Evolutionary conservation across 2,888 invertebrate genomes (phyloP).

Genomic region (Stenodera caucasica): DNA sequence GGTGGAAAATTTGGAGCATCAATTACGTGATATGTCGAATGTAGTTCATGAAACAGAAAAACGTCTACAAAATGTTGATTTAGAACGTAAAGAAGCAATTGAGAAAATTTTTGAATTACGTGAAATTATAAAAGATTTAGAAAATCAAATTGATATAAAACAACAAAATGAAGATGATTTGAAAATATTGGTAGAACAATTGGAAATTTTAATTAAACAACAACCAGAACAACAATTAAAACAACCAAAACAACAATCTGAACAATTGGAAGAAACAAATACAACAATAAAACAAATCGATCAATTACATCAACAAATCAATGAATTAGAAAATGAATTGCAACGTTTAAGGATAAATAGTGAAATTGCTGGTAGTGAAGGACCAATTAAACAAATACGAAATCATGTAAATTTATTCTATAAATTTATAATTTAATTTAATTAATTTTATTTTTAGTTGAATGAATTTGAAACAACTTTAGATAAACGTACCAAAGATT

Average conservation of each 20-base stretch:
- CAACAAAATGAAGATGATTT: slow-evolving; percentile 64
- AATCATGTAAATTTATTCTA: slow-evolving; percentile 51
- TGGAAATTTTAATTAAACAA: slow-evolving; percentile 55
- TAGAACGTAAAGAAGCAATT: slow-evolving; percentile 72
- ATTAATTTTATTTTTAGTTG: slow-evolving; percentile 52
- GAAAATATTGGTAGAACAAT: slow-evolving; percentile 58
- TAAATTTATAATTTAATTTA: slow-evolving; percentile 1
- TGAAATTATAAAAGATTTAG: slow-evolving; percentile 77
- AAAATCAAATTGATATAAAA: slow-evolving; percentile 73
- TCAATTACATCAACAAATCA: slow-evolving; percentile 56
- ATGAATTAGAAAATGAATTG: slow-evolving; percentile 55
- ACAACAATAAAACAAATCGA: slow-evolving; percentile 47
- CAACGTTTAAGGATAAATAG: slow-evolving; percentile 46
- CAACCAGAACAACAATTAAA: slow-evolving; percentile 44
- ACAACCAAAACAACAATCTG: slow-evolving; percentile 55
- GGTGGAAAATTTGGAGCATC: slow-evolving; percentile 79
- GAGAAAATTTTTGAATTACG: slow-evolving; percentile 74
- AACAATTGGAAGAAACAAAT: slow-evolving; percentile 59
- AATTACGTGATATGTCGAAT: slow-evolving; percentile 70
- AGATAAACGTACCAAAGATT: slow-evolving; percentile 69
- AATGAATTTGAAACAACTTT: slow-evolving; percentile 68
- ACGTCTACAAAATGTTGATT: slow-evolving; percentile 67
- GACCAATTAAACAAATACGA: slow-evolving; percentile 53
- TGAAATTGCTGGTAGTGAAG: slow-evolving; percentile 53
- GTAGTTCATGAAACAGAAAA: slow-evolving; percentile 64